phyloP scores from a whole-genome alignment of 2,113 vertebrate species.

The Oenanthe melanoleuca region DNA sequence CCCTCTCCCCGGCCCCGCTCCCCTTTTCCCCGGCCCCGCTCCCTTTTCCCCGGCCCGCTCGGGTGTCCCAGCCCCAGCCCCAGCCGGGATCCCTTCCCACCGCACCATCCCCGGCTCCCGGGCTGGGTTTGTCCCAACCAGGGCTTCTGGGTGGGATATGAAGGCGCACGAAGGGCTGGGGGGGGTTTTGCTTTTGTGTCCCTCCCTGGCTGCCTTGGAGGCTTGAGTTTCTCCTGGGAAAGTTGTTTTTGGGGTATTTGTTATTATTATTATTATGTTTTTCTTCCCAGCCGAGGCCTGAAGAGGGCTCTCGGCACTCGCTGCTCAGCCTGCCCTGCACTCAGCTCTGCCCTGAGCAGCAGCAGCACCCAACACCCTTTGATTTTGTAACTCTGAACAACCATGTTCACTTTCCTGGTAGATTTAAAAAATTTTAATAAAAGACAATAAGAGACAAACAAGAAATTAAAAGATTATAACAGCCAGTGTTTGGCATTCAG shows the following conservation, averaged over 20 bases:
- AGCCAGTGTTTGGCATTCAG: no score
- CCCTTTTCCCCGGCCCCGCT: no score
- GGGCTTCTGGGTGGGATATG: no score
- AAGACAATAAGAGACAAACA: no score
- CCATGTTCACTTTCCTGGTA: no score
- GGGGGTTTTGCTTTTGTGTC: no score
- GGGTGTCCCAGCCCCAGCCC: no score
- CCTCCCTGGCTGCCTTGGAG: neutral
- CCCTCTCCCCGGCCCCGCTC: no score
- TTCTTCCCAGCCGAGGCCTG: neutral
- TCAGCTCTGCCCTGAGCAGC: neutral
- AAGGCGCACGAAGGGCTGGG: neutral
- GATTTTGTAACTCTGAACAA: neutral
- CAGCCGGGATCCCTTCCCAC: no score
- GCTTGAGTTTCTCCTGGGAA: neutral
- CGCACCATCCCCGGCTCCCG: neutral
- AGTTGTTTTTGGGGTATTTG: neutral
- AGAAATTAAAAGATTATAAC: no score
- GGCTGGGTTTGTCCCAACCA: neutral
- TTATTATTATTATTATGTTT: neutral
- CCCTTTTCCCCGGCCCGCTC: accelerated
- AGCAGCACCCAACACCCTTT: neutral
- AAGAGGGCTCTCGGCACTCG: neutral
- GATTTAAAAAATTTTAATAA: no score
- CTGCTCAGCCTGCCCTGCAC: neutral